Percentiles rank a stretch among this genome's conserved stretches.
Conservation (phyloP, 1,140 invertebrate species). For the Odontomachus brunneus region DNA sequence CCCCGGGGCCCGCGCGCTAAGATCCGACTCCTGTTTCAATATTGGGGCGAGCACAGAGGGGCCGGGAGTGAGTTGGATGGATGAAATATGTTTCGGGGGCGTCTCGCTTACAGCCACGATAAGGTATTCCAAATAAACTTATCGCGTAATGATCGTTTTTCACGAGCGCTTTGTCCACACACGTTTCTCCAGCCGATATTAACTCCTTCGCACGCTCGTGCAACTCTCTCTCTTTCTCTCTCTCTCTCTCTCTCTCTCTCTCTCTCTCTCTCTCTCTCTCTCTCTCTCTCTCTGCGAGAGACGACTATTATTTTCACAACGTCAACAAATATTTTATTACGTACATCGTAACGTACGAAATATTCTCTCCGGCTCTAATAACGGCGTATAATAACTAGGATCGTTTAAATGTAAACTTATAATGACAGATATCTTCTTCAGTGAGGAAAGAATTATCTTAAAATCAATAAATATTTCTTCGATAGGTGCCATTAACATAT, state of each 20-base stretch:
- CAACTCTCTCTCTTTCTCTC: too few relatives aligned
- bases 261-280: too few relatives aligned
- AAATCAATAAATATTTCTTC: too few relatives aligned
- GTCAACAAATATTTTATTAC: background rate
- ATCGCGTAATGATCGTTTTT: slow-evolving; percentile 62
- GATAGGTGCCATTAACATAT: too few relatives aligned
- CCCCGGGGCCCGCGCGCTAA: slow-evolving; percentile 73
- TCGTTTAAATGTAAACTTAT: too few relatives aligned
- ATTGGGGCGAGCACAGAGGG: slow-evolving; percentile 73
- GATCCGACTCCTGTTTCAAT: slow-evolving; percentile 81
- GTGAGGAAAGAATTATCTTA: too few relatives aligned
- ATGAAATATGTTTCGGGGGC: slow-evolving; percentile 64
- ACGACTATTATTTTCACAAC: background rate
- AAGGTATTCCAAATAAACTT: slow-evolving; percentile 70
- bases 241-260: too few relatives aligned
- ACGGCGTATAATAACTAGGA: too few relatives aligned
- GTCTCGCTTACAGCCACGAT: slow-evolving; percentile 33
- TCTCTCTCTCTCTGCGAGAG: too few relatives aligned
- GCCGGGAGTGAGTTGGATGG: slow-evolving; percentile 45
- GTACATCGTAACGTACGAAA: background rate
- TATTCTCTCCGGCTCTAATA: too few relatives aligned
- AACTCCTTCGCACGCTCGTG: slow-evolving; percentile 20
- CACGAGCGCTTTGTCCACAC: slow-evolving; percentile 7
- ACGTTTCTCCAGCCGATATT: background rate
- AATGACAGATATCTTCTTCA: too few relatives aligned